Evolutionary conservation across 2,888 invertebrate species (phyloP).

Genomic region (Thelaira solivaga): DNA sequence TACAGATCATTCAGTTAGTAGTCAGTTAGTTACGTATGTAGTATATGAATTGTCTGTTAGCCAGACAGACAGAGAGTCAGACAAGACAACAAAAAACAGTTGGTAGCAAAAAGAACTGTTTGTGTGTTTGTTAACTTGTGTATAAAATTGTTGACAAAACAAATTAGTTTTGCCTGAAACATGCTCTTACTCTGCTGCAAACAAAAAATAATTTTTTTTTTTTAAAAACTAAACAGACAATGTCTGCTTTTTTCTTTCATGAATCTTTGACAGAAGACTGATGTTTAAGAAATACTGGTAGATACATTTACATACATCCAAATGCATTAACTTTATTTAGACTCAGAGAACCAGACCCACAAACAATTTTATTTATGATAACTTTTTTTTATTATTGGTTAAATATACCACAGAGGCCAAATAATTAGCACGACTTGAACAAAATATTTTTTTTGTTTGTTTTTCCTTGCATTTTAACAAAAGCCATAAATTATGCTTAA

Average conservation of each 20-base stretch:
- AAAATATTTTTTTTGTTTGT: neutral
- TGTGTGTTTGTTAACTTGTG: conserved; percentile 30
- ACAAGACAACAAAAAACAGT: too few species aligned
- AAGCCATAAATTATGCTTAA: too few species aligned
- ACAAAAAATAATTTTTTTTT: neutral
- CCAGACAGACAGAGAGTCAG: too few species aligned
- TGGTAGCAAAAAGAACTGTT: conserved; percentile 21
- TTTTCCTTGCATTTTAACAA: neutral
- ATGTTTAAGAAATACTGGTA: conserved; percentile 25
- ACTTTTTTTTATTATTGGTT: neutral
- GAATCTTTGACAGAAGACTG: conserved; percentile 36
- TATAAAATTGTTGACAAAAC: conserved; percentile 57
- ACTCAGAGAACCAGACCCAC: conserved; percentile 14
- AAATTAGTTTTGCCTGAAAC: conserved; percentile 55
- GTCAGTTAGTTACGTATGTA: too few species aligned
- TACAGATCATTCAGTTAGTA: conserved; percentile 44
- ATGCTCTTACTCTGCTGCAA: neutral
- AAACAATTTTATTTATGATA: conserved; percentile 7
- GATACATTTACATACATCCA: too few species aligned
- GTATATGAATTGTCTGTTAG: neutral
- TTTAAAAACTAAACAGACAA: conserved; percentile 9
- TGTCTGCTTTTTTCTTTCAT: conserved; percentile 18
- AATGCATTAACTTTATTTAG: conserved; percentile 36
- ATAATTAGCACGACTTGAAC: neutral
- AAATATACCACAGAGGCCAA: neutral